Base-by-base conservation (phyloP, 1,140 invertebrate species). In the Eurytemora carolleeae region DNA sequence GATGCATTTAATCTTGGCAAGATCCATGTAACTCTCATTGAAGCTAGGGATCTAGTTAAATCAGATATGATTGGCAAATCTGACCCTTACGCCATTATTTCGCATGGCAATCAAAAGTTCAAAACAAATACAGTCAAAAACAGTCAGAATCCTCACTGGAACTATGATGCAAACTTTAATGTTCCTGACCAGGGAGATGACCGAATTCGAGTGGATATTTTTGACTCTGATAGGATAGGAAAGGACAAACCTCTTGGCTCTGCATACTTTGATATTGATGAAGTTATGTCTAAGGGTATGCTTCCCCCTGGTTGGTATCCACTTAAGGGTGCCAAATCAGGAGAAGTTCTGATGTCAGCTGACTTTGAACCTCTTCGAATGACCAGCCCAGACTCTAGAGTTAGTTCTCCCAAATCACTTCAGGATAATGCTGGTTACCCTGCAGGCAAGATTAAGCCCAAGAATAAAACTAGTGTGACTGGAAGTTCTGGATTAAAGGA, bases 141-240 rank as follows among this genome's bases (percentile, higher is more conserved):
- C 71, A 87, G 83, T 63, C 79, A 95, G 15, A 85, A 89, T 76
- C 92, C 92, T 17, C 84, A 87, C 67, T 97, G 92, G 92, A 86
- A 92, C 70, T 91, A 75, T 72, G 86, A 85, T 82, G 92, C 87
- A 69, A 87, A 92, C 52, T 63, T 61, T 25, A 44, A 44, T 44
- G 31, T 44, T 44, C 31, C 31, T 44, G 31, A 44, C 31, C 31
- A 44, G 31, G 31, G 31, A 12, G 31, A 44, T 44, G 31, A 44
- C 31, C 7, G 31, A n/a, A 44, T 44, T n/a, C 7, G n/a, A n/a
- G 31, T 44, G 7, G 31, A 44, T 44, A 44, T 44, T 44, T 44
- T 12, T 44, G 31, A 44, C n/a, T 44, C 31, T 44, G 31, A 44
- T 44, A 44, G 31, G n/a, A 44, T 44, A 12, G 31, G 31, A 44